Evolutionary conservation across 2,113 vertebrate genomes (phyloP), one percentile per base, ranked within the genome.

Genomic region (Xenotilapia flavipinnis): DNA sequence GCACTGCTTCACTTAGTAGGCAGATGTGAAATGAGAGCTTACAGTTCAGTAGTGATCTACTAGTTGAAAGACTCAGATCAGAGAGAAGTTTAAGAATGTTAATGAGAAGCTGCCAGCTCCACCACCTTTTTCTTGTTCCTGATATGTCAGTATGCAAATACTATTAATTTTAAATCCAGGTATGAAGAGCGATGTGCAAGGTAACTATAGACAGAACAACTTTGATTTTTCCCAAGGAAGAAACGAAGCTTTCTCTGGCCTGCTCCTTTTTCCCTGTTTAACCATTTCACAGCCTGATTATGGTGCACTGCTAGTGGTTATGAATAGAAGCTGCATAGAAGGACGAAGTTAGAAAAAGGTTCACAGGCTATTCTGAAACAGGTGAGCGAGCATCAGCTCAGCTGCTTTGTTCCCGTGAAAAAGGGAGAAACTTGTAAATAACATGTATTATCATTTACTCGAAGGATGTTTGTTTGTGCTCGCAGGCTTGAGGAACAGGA

Each of bases 401-500:
- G 28, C 13, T 47, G 21, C 4, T 2, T 73, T 73, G 0, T 86
- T 65, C 9, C 15, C 1, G 2, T 45, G 33, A 40, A 13, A 19
- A 19, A 65, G 31, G 5, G 3, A 26, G 0, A 15, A 28, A 3
- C 55, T 9, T 58, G 7, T 9, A 62, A 23, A 49, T 47, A 10
- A 7, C 38, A 17, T 40, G 8, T 47, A 17, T 4, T 60, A 6
- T 19, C 5, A 19, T 53, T 56, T 6, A 38, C 9, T 80, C 23
- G 31, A 3, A 51, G 4, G 8, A 33, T 15, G 13, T 14, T 21
- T 82, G 8, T 86, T 2, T 14, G 26, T 81, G 9, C 83, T 5
- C 80, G 6, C 87, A 99, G 98, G 89, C 95, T 99, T 77, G 98
- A 99, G 95, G 98, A 99, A 88, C 98, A 99, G 91, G 98, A 99